These are phyloP conservation scores for Leptinotarsa texana DNA, from an alignment of 1,140 invertebrate genomes.

Conservation along the genomic window DNA sequence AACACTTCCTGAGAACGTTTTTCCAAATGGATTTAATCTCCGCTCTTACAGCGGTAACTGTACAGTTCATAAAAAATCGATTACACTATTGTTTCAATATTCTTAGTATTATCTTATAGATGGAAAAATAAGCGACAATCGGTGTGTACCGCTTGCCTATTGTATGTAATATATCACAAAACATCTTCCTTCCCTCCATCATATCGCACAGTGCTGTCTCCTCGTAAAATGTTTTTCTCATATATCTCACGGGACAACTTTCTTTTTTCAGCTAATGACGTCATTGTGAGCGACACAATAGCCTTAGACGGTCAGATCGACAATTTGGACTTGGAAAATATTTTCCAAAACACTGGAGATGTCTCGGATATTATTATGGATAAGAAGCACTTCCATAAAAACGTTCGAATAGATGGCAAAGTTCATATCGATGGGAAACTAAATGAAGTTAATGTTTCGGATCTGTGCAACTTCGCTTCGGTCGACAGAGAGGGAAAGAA, in stretches of 20 bases:
- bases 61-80: too few relatives aligned
- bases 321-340: constrained; percentile 47
- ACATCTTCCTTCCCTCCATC: not conserved
- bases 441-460: constrained; percentile 39
- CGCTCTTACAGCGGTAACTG: too few relatives aligned
- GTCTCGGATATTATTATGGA: constrained; percentile 27
- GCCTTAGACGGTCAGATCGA: constrained; percentile 46
- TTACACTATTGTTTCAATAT: too few relatives aligned
- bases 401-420: constrained; percentile 40
- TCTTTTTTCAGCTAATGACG: constrained; percentile 26
- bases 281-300: constrained; percentile 25
- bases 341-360: constrained; percentile 32
- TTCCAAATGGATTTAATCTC: too few relatives aligned
- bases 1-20: too few relatives aligned
- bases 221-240: not conserved
- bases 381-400: constrained; percentile 40
- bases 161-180: not conserved
- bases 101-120: too few relatives aligned
- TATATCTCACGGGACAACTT: not conserved
- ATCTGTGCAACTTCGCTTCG: constrained; percentile 38
- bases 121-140: too few relatives aligned
- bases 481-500: constrained; percentile 27
- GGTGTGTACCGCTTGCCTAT: too few relatives aligned
- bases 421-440: constrained; percentile 34
- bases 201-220: not conserved